Conservation (phyloP, 2,113 vertebrate species). For the Pachycephala philippinensis region DNA sequence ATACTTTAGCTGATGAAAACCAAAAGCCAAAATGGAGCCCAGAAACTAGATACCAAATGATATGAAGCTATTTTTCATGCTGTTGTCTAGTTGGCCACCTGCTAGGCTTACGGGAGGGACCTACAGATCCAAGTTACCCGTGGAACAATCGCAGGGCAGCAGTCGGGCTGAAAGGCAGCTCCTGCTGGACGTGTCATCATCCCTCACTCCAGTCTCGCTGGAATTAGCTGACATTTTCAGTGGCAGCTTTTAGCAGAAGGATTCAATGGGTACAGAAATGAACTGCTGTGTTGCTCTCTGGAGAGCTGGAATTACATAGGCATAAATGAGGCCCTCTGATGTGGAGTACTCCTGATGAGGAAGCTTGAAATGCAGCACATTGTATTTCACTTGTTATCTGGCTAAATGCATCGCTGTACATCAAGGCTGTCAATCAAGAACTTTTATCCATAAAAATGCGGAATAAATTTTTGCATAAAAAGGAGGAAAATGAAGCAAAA, state of each 20-base stretch:
- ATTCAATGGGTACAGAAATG: conserved; percentile 12
- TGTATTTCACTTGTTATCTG: background rate
- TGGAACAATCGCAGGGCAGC: background rate
- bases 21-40: background rate
- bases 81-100: background rate
- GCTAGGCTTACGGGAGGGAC: background rate
- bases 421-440: background rate
- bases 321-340: conserved; percentile 17
- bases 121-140: background rate
- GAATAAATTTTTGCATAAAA: background rate
- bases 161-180: background rate
- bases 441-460: background rate
- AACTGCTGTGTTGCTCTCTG: background rate
- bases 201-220: background rate
- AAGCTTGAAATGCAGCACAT: background rate
- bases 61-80: background rate
- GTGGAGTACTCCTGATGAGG: background rate
- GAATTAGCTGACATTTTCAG: background rate
- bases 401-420: background rate
- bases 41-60: background rate
- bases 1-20: background rate
- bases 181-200: background rate
- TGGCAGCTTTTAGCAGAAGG: conserved; percentile 6
- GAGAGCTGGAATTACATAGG: background rate
- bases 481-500: background rate